phyloP scores from a whole-genome alignment of 2,113 vertebrate species.

The Apeltes quadracus region DNA sequence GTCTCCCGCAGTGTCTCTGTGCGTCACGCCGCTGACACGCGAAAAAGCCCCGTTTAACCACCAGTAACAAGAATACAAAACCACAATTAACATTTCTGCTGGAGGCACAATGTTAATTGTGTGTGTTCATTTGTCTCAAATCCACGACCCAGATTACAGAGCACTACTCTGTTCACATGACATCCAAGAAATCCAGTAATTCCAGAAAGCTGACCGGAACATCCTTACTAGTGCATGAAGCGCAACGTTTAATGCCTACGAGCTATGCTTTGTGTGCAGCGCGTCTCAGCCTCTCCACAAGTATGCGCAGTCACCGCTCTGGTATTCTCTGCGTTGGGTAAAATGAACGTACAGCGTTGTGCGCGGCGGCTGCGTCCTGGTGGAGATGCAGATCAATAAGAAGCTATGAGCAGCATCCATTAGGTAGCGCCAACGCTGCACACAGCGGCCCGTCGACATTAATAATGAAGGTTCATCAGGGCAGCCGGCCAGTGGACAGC shows the following conservation, averaged over 20 bases:
- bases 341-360: slow-evolving; percentile 37
- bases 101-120: too few relatives aligned
- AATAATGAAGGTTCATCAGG: slow-evolving; percentile 73
- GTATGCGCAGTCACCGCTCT: slow-evolving; percentile 41
- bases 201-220: slow-evolving; percentile 10
- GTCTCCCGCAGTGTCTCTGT: not conserved
- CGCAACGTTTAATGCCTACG: not conserved
- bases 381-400: slow-evolving; percentile 70
- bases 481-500: slow-evolving; percentile 39
- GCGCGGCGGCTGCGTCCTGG: slow-evolving; percentile 55
- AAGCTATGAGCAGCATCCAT: slow-evolving; percentile 63
- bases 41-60: not conserved
- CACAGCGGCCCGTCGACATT: slow-evolving; percentile 58
- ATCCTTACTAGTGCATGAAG: not conserved
- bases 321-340: slow-evolving; percentile 14
- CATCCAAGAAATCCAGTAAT: slow-evolving; percentile 8
- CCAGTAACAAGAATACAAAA: not conserved
- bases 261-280: slow-evolving; percentile 7
- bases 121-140: too few relatives aligned
- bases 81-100: too few relatives aligned
- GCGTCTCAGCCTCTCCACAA: not conserved
- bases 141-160: not conserved
- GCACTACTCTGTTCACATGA: not conserved
- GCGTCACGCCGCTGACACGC: not conserved
- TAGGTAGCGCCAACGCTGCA: slow-evolving; percentile 45